Evolutionary conservation across 2,888 invertebrate genomes (phyloP).

Genomic region (Dione juno): DNA sequence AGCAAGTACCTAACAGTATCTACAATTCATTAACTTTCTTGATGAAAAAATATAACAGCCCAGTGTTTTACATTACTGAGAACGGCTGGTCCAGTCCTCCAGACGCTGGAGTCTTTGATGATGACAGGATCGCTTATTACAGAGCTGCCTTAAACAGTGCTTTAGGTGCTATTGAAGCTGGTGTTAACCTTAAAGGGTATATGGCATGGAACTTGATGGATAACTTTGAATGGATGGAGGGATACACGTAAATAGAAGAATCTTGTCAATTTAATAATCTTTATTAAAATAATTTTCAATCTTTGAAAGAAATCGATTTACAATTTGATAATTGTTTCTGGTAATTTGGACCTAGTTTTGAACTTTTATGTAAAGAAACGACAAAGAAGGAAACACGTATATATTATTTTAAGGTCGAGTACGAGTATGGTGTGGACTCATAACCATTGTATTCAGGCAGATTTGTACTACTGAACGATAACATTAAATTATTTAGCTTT

Average conservation of each 20-base stretch:
- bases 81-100: slow-evolving; percentile 80
- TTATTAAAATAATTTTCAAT: too few species aligned
- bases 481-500: too few species aligned
- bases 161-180: slow-evolving; percentile 71
- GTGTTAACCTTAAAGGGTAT: slow-evolving; percentile 79
- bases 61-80: slow-evolving; percentile 84
- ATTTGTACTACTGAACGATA: too few species aligned
- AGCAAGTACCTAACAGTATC: slow-evolving; percentile 85
- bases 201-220: slow-evolving; percentile 86
- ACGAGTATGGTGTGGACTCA: too few species aligned
- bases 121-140: slow-evolving; percentile 70
- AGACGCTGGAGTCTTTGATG: slow-evolving; percentile 65
- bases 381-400: too few species aligned
- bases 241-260: slow-evolving; percentile 76
- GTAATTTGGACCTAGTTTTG: too few species aligned
- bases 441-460: too few species aligned
- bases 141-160: slow-evolving; percentile 71
- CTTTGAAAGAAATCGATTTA: too few species aligned
- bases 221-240: slow-evolving; percentile 85
- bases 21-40: slow-evolving; percentile 79
- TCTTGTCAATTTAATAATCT: too few species aligned
- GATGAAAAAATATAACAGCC: slow-evolving; percentile 75
- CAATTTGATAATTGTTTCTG: too few species aligned
- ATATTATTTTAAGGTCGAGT: too few species aligned
- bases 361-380: too few species aligned